Evolutionary conservation across 2,888 invertebrate species (phyloP), one percentile per base, ranked within the genome.

Genomic region (Spodoptera littoralis): DNA sequence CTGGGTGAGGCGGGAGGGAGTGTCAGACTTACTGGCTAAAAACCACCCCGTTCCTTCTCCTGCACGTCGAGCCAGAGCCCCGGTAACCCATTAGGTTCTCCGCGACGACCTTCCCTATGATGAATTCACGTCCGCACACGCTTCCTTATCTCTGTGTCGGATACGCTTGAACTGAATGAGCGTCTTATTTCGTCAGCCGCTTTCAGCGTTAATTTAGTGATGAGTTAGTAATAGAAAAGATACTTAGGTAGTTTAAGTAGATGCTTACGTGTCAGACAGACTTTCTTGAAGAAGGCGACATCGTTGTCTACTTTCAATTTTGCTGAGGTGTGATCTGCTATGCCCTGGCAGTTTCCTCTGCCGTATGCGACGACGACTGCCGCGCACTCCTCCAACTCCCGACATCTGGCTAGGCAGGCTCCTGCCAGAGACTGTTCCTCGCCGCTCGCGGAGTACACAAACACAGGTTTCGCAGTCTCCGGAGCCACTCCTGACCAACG

Each of bases 231-330:
- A 27, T 27, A 27, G 0, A 27, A 44, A 42, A 44, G 11, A 42
- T 22, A 43, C 27, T 43, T 12, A 36, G 18, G 1, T n/a, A 11
- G 22, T 22, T 43, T 12, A 36, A 27, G 1, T n/a, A 11, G 18
- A 48, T 57, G 66, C 65, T 78, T 87, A 96, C 96, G 94, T 88
- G 93, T 90, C 69, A 96, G 84, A 81, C 97, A 97, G 52, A 95
- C 95, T 89, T 96, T 96, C 75, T 95, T 95, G 82, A 96, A 97
- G 90, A 96, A 97, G 5, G 95, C 96, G 4, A 94, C 94, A 76
- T 95, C 95, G 49, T 95, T 95, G 78, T 96, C 96, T 4, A 94
- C 87, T 18, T 83, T 84, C 24, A 95, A 81, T 12, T 82, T 81
- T 11, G 84, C 78, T 18, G 84, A 81, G 1, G 75, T 77, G 1